Conservation (phyloP, 2,113 vertebrate species). For the Microcebus tavaratra region DNA sequence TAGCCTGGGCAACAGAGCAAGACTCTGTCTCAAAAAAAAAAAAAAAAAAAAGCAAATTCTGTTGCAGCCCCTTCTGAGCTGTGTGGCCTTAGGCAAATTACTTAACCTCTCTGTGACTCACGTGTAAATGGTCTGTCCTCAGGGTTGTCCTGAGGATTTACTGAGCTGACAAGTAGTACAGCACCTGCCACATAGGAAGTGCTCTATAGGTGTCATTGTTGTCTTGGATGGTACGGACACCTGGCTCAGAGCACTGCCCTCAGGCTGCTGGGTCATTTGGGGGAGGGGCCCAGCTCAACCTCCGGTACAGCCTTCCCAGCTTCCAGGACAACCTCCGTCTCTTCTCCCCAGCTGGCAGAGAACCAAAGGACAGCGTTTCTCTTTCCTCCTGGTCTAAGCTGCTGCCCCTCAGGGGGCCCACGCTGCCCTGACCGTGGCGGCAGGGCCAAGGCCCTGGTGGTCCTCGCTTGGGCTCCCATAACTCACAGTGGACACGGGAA, state of each 20-base stretch:
- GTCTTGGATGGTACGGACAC: background rate
- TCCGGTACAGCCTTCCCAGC: background rate
- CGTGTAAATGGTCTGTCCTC: background rate
- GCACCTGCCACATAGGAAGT: background rate
- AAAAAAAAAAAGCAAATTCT: too few relatives aligned
- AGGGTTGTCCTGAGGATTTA: too few relatives aligned
- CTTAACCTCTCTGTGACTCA: background rate
- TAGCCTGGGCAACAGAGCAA: too few relatives aligned
- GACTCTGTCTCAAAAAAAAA: too few relatives aligned
- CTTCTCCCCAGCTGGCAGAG: background rate
- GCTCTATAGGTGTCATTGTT: accelerated
- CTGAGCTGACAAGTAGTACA: background rate
- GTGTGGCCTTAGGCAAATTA: background rate
- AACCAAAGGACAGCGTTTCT: background rate
- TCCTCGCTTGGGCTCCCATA: background rate
- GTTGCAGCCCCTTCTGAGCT: background rate
- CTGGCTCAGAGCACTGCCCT: background rate
- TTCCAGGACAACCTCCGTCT: background rate
- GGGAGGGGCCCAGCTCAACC: background rate
- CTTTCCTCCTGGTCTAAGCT: background rate
- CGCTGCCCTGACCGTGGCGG: background rate
- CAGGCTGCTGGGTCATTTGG: background rate
- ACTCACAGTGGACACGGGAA: background rate
- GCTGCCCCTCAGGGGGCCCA: background rate
- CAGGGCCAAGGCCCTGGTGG: too few relatives aligned